Percentiles rank a stretch among this genome's conserved stretches.
These are phyloP conservation scores for Mus minutoides DNA, from an alignment of 2,797 vertebrate species.

Conservation along the genomic window DNA sequence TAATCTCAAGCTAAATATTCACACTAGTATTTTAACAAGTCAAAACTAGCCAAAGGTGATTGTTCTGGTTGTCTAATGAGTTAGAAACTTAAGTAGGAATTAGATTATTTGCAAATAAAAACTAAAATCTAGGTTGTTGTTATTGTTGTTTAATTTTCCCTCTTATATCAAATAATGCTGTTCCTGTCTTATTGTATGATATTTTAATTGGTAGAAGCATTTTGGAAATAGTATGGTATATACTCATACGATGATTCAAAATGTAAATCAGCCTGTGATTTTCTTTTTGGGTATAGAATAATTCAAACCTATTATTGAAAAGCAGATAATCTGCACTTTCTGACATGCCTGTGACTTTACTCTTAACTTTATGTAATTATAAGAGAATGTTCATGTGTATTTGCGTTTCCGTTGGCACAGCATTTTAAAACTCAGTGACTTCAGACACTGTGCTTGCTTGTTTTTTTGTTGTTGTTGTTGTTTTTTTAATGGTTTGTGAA, in stretches of 20 bases:
- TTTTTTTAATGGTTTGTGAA: constrained; percentile 77
- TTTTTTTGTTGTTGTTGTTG: constrained; percentile 85
- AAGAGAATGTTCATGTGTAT: constrained; percentile 87
- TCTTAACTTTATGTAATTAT: constrained; percentile 84
- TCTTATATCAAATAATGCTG: constrained; percentile 68
- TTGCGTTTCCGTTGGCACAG: constrained; percentile 86
- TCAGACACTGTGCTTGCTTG: constrained; percentile 86
- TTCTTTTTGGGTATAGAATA: constrained; percentile 83
- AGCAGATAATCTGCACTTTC: constrained; percentile 86
- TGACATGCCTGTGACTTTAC: constrained; percentile 86
- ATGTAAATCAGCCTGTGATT: constrained; percentile 85
- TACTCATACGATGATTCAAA: constrained; percentile 82
- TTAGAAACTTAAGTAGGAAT: constrained; percentile 54
- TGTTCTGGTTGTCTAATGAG: not conserved
- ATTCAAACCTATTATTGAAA: constrained; percentile 84
- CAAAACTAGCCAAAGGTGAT: constrained; percentile 41
- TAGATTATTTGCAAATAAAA: constrained; percentile 69
- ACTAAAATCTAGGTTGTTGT: constrained; percentile 56
- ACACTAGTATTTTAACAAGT: constrained; percentile 54
- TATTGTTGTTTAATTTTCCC: constrained; percentile 63
- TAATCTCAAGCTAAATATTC: constrained; percentile 9
- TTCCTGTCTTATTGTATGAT: constrained; percentile 75
- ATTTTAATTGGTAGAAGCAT: constrained; percentile 78
- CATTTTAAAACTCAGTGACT: constrained; percentile 85
- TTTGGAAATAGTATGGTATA: constrained; percentile 64